These are phyloP conservation scores for Paracentrotus lividus DNA, from an alignment of 53 echinoderm and acorn worm species.

Conservation along the genomic window DNA sequence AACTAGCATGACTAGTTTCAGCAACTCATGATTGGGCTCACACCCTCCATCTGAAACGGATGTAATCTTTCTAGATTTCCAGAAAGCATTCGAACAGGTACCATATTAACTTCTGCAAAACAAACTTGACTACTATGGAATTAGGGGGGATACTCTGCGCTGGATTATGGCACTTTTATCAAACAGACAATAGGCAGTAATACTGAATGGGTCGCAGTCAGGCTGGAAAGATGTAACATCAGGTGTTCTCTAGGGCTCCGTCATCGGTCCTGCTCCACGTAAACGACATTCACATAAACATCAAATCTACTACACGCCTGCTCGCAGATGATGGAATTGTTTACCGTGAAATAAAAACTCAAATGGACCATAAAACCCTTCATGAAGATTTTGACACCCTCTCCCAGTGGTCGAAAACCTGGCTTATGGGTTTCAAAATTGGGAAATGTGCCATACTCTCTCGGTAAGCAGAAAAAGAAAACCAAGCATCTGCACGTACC, in stretches of 20 bases:
- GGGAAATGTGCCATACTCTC: background rate
- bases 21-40: no score
- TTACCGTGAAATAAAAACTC: background rate
- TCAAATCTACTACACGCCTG: background rate
- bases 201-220: background rate
- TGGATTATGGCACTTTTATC: background rate
- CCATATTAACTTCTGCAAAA: background rate
- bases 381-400: constrained; percentile 24
- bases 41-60: no score
- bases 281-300: background rate
- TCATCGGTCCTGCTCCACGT: background rate
- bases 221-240: background rate
- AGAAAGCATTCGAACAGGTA: background rate
- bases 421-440: constrained; percentile 13
- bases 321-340: constrained; percentile 1
- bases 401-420: background rate
- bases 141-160: background rate
- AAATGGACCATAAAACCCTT: background rate
- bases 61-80: background rate
- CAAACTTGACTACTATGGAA: background rate
- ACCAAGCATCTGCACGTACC: no score
- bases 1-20: no score
- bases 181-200: background rate
- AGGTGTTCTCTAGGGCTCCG: background rate
- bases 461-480: background rate